A percentile compares a stretch with the other conserved stretches of the same genome.
These are phyloP conservation scores for Lichenostomus cassidix DNA, from an alignment of 2,113 vertebrate genomes.

Conservation along the genomic window DNA sequence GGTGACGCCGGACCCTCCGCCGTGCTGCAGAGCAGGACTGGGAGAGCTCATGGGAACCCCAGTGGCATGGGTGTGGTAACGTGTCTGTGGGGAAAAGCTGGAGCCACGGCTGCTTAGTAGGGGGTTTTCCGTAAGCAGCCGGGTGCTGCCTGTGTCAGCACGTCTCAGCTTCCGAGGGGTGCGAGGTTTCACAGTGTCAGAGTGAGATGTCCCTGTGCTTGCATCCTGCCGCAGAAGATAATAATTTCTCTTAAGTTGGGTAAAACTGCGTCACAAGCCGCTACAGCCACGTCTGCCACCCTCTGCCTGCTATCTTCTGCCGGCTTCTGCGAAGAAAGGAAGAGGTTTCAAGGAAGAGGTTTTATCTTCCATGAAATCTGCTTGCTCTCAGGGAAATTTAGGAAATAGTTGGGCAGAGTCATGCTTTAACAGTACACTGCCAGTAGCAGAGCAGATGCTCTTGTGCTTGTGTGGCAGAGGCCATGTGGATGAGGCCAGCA, in stretches of 20 bases:
- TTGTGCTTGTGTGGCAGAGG: accelerated
- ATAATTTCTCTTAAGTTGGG: not conserved
- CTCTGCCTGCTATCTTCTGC: not conserved
- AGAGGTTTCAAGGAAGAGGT: not conserved
- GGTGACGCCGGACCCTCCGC: not conserved
- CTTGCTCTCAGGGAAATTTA: not conserved
- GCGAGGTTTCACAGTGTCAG: accelerated
- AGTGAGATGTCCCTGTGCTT: accelerated
- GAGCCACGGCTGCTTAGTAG: accelerated
- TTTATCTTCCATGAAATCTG: not conserved
- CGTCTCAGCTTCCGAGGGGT: not conserved
- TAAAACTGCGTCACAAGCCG: not conserved
- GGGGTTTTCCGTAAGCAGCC: not conserved
- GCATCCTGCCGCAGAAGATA: not conserved
- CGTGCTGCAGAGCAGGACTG: accelerated
- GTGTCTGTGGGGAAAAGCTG: not conserved
- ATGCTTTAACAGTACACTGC: accelerated
- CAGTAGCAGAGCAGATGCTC: not conserved
- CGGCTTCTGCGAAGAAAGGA: not conserved
- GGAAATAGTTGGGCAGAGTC: not conserved
- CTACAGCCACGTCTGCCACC: not conserved
- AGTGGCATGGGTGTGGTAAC: accelerated
- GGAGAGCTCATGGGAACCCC: not conserved
- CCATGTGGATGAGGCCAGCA: accelerated
- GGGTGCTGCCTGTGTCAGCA: not conserved